Evolutionary conservation across 1,140 invertebrate genomes (phyloP).

Genomic region (Helicoverpa zea): DNA sequence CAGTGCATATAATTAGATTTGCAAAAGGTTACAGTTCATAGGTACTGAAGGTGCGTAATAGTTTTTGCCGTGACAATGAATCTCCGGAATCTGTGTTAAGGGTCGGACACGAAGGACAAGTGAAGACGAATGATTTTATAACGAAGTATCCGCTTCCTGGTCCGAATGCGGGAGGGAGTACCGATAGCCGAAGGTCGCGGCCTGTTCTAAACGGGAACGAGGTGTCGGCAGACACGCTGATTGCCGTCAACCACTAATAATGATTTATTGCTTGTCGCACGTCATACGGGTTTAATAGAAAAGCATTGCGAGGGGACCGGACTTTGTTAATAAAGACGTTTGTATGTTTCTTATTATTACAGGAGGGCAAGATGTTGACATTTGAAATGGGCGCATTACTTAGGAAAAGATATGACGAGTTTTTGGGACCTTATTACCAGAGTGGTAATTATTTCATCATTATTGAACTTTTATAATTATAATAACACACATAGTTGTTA

Average conservation of each 20-base stretch:
- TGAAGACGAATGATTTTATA: constrained; percentile 62
- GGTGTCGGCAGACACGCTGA: constrained; percentile 70
- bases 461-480: constrained; percentile 5
- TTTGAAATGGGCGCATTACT: constrained; percentile 88
- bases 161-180: constrained; percentile 64
- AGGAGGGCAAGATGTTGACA: constrained; percentile 88
- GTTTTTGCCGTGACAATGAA: constrained; percentile 48
- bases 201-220: constrained; percentile 73
- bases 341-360: constrained; percentile 57
- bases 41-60: not conserved
- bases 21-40: not conserved
- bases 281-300: constrained; percentile 59
- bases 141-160: constrained; percentile 76
- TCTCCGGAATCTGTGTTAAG: constrained; percentile 40
- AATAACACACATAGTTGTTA: not conserved
- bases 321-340: constrained; percentile 12
- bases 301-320: constrained; percentile 38
- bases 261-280: constrained; percentile 77
- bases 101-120: constrained; percentile 51
- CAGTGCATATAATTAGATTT: not conserved
- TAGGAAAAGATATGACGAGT: constrained; percentile 87
- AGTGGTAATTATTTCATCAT: constrained; percentile 66
- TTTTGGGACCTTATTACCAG: constrained; percentile 87
- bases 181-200: constrained; percentile 73
- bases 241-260: constrained; percentile 76